These are phyloP conservation scores for Picus viridis DNA, from an alignment of 2,797 vertebrate genomes.

Conservation along the genomic window DNA sequence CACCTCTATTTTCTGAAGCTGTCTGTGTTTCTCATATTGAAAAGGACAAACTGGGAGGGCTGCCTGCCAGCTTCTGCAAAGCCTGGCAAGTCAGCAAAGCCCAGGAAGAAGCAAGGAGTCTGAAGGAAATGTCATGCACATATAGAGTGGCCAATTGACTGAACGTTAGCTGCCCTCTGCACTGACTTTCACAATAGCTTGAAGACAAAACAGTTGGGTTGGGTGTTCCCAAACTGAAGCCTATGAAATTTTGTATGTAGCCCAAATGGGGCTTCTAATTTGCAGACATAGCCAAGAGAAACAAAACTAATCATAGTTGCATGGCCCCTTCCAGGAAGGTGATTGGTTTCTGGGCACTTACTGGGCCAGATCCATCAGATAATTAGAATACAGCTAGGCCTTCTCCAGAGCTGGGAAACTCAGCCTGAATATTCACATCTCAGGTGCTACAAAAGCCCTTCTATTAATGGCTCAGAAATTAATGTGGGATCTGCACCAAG, in stretches of 20 bases:
- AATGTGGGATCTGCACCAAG: neutral
- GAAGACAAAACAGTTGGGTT: neutral
- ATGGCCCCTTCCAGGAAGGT: neutral
- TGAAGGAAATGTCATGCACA: neutral
- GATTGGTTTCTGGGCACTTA: neutral
- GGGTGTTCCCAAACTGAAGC: neutral
- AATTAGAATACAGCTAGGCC: neutral
- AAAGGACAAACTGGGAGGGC: neutral
- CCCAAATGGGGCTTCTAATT: neutral
- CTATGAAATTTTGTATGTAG: neutral
- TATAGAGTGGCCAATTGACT: neutral
- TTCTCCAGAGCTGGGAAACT: neutral
- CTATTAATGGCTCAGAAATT: neutral
- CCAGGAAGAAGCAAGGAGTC: neutral
- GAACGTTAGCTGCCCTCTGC: neutral
- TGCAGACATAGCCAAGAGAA: neutral
- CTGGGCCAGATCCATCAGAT: neutral
- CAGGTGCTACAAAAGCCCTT: neutral
- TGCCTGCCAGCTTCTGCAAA: slow-evolving; percentile 14
- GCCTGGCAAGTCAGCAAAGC: neutral
- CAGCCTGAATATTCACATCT: neutral
- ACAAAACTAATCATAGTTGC: neutral
- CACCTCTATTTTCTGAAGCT: neutral
- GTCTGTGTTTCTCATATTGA: neutral
- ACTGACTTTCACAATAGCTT: neutral